Percentiles rank a stretch among this genome's conserved stretches.
These are phyloP conservation scores for Pangasius larnaudii DNA, from an alignment of 2,797 vertebrate genomes.

Conservation along the genomic window DNA sequence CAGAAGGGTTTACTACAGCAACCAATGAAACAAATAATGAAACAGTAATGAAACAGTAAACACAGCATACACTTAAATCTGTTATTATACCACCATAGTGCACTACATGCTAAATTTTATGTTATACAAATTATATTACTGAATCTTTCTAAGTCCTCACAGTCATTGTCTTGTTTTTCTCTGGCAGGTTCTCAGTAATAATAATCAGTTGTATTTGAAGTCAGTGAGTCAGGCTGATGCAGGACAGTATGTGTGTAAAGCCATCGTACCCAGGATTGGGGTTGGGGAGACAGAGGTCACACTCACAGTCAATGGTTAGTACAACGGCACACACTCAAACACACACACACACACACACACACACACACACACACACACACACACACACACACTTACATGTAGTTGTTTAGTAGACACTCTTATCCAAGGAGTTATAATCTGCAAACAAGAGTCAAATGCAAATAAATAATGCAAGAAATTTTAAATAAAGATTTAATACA, in stretches of 20 bases:
- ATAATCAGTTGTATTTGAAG: conserved; percentile 92
- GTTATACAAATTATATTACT: not conserved
- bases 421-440: not conserved
- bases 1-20: not conserved
- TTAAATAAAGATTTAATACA: not conserved
- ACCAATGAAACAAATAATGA: not conserved
- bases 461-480: not conserved
- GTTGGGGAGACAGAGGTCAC: conserved; percentile 91
- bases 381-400: not conserved
- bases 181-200: conserved; percentile 92
- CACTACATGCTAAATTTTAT: not conserved
- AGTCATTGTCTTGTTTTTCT: conserved; percentile 38
- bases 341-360: not conserved
- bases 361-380: not conserved
- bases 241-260: conserved; percentile 92
- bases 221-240: conserved; percentile 89
- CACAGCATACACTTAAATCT: not conserved
- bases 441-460: not conserved
- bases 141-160: conserved; percentile 7
- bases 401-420: not conserved
- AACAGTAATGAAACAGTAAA: not conserved
- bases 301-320: conserved; percentile 90
- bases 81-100: not conserved
- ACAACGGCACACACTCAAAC: conserved; percentile 13
- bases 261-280: conserved; percentile 93